These are phyloP conservation scores for Gadus chalcogrammus DNA, from an alignment of 2,113 vertebrate species.

Conservation along the genomic window DNA sequence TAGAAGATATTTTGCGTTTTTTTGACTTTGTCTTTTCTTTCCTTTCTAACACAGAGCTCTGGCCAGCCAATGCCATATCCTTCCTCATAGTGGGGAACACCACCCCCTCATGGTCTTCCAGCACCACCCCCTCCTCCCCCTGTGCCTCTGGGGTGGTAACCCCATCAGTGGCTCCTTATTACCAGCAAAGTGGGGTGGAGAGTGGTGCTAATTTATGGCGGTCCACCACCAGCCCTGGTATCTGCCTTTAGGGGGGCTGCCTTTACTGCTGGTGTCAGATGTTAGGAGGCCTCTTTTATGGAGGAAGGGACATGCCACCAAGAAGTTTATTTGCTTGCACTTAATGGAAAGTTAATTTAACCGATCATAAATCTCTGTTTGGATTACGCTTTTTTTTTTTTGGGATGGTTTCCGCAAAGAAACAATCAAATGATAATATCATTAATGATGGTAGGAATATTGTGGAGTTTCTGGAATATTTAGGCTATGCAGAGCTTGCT, in stretches of 20 bases:
- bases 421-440: too few species aligned
- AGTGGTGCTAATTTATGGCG: constrained; percentile 51
- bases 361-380: too few species aligned
- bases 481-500: too few species aligned
- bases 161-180: constrained; percentile 32
- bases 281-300: constrained; percentile 33
- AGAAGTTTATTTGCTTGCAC: constrained; percentile 15
- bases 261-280: constrained; percentile 57
- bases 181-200: constrained; percentile 10
- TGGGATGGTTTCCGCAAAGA: too few species aligned
- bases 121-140: neutral
- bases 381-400: neutral
- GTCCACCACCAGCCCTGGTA: constrained; percentile 32
- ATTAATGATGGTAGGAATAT: too few species aligned
- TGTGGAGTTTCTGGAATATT: too few species aligned
- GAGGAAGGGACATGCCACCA: constrained; percentile 36
- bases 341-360: neutral
- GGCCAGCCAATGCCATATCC: neutral
- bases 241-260: constrained; percentile 21
- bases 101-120: constrained; percentile 10
- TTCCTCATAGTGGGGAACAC: neutral
- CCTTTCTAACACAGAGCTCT: neutral
- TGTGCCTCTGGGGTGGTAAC: constrained; percentile 27
- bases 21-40: neutral
- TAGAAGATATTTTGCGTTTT: neutral